These are phyloP conservation scores for Anthophora plumipes DNA, from an alignment of 2,888 invertebrate genomes.

Conservation along the genomic window DNA sequence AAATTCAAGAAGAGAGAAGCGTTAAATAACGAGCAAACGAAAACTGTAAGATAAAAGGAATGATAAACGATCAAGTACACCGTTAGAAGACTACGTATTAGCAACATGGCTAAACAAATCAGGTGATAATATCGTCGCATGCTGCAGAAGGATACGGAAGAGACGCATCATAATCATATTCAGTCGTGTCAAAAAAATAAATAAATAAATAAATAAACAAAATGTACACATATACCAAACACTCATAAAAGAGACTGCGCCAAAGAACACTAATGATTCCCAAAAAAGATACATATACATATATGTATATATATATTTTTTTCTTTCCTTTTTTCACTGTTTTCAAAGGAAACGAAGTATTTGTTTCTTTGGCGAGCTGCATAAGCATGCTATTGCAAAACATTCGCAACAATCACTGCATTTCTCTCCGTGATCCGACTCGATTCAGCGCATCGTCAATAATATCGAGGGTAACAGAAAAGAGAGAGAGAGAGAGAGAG, in stretches of 20 bases:
- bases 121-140: conserved; percentile 60
- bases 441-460: conserved; percentile 13
- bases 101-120: conserved; percentile 28
- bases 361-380: conserved; percentile 41
- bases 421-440: conserved; percentile 8
- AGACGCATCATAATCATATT: conserved; percentile 30
- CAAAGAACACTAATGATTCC: conserved; percentile 40
- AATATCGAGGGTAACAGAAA: neutral
- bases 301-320: conserved; percentile 23
- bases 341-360: conserved; percentile 25
- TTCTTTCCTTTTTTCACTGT: neutral
- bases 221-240: conserved; percentile 63
- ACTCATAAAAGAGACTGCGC: conserved; percentile 47
- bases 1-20: conserved; percentile 49
- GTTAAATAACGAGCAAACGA: conserved; percentile 53
- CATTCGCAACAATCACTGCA: conserved; percentile 45
- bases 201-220: too few relatives aligned
- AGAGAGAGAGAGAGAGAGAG: neutral
- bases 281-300: conserved; percentile 19
- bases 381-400: conserved; percentile 77
- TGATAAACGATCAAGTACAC: neutral
- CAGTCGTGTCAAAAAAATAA: conserved; percentile 1
- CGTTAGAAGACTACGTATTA: neutral
- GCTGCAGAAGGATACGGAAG: conserved; percentile 67
- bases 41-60: neutral